Base-by-base conservation (phyloP, 2,113 vertebrate species). In the Psilopsiagon aymara region DNA sequence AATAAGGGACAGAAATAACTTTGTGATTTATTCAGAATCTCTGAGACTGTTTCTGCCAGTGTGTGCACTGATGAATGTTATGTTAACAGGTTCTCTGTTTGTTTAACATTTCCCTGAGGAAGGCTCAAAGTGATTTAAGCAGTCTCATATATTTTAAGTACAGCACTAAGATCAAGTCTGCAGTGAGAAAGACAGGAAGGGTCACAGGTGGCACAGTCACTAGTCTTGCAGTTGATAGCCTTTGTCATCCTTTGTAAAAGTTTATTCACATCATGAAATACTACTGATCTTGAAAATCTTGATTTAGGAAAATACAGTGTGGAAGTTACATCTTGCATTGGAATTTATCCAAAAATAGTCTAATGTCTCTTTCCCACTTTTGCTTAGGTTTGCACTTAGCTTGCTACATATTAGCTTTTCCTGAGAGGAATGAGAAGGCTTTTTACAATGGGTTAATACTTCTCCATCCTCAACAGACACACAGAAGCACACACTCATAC, bases 21-120 rank as follows among this genome's bases (percentile, higher is more conserved):
- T 68, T 95, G 73, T 90, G 73, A 93, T 96, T 92, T 95, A 96
- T 89, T 84, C 57, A 90, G 9, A 91, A 51, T 94, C 52, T 93
- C 57, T 64, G 68, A 82, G 60, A 78, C 51, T 86, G 7, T 73
- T 93, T 91, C 94, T 93, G 64, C 62, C 88, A 69, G 52, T 41
- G n/a, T 82, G 73, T 89, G 44, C 67, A 75, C 69, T 95, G 81
- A 95, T 85, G 94, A 95, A 95, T 92, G 69, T 80, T 95, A 76
- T 39, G 57, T 82, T 95, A 94, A 93, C 83, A 66, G 52, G 66
- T 94, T 86, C 55, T 66, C 80, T 94, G 76, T 93, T 95, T 95
- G 76, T 88, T 92, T 92, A 92, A 76, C 66, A 20, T 82, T 90
- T 52, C 80, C 49, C 62, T 71, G 47, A 91, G 77, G 69, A 89